Percentiles rank a stretch among this genome's conserved stretches.
These are phyloP conservation scores for Meriones psammophilus DNA, from an alignment of 2,797 vertebrate genomes.

Conservation along the genomic window DNA sequence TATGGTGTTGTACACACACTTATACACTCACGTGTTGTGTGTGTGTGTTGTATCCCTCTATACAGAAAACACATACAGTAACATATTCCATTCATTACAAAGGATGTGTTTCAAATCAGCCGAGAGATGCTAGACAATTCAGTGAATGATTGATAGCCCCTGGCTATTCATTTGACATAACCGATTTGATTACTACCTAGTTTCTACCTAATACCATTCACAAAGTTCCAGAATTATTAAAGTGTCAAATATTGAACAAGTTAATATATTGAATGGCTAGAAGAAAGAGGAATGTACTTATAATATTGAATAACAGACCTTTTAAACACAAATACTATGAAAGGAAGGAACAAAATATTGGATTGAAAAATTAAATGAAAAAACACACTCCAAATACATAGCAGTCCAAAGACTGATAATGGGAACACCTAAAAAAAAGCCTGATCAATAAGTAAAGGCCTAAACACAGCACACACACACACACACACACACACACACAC, in stretches of 20 bases:
- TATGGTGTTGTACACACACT: background rate
- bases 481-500: no score
- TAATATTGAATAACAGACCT: background rate
- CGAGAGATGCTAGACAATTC: conserved; percentile 30
- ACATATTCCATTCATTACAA: background rate
- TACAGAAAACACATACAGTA: background rate
- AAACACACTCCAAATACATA: conserved; percentile 34
- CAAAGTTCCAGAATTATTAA: conserved; percentile 53
- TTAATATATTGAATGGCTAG: conserved; percentile 43
- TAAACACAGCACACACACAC: background rate
- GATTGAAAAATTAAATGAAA: conserved; percentile 10
- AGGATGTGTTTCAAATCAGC: conserved; percentile 17
- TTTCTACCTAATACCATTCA: background rate
- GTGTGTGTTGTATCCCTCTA: background rate
- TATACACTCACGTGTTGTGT: background rate
- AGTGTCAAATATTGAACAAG: conserved; percentile 31
- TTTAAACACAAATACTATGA: conserved; percentile 2
- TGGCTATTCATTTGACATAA: background rate
- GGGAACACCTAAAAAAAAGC: conserved; percentile 13
- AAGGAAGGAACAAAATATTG: conserved; percentile 12
- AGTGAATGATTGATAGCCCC: background rate
- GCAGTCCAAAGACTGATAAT: conserved; percentile 60
- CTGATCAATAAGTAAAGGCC: conserved; percentile 45
- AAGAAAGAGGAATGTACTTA: conserved; percentile 46
- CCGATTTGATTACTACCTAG: background rate